Evolutionary conservation across 64 coral and sea anemone species (phyloP).

Genomic region (Porites australiensis): DNA sequence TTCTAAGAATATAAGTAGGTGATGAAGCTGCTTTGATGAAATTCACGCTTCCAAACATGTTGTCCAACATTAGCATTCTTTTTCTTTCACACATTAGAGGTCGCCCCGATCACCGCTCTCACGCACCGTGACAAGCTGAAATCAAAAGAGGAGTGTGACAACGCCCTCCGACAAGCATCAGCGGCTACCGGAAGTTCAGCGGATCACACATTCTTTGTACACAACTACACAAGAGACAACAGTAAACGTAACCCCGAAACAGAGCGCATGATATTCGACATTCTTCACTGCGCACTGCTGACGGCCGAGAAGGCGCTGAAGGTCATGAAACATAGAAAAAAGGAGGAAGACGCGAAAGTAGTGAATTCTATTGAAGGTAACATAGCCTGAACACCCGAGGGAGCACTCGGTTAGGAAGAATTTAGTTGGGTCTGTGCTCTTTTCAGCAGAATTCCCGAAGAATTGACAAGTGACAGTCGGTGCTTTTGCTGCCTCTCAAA

Average conservation of each 20-base stretch:
- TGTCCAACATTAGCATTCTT: background rate
- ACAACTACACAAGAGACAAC: conserved; percentile 71
- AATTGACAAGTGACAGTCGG: too few relatives aligned
- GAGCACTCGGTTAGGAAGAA: background rate
- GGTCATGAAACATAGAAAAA: conserved; percentile 3
- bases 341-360: background rate
- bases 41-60: background rate
- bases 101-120: conserved; percentile 67
- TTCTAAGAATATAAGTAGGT: too few relatives aligned
- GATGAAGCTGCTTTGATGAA: too few relatives aligned
- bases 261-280: conserved; percentile 74
- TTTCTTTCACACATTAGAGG: background rate
- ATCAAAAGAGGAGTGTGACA: background rate
- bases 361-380: background rate
- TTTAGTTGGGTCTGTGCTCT: too few relatives aligned
- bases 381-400: background rate
- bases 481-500: too few relatives aligned
- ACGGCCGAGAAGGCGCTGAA: conserved; percentile 62
- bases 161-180: conserved; percentile 62
- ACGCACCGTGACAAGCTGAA: conserved; percentile 68
- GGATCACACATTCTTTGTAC: conserved; percentile 75
- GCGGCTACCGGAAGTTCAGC: conserved; percentile 80
- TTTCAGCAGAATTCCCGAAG: too few relatives aligned
- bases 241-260: conserved; percentile 38
- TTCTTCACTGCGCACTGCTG: conserved; percentile 61